phyloP scores from a whole-genome alignment of 2,113 vertebrate genomes.

The Protobothrops flavoviridis region DNA sequence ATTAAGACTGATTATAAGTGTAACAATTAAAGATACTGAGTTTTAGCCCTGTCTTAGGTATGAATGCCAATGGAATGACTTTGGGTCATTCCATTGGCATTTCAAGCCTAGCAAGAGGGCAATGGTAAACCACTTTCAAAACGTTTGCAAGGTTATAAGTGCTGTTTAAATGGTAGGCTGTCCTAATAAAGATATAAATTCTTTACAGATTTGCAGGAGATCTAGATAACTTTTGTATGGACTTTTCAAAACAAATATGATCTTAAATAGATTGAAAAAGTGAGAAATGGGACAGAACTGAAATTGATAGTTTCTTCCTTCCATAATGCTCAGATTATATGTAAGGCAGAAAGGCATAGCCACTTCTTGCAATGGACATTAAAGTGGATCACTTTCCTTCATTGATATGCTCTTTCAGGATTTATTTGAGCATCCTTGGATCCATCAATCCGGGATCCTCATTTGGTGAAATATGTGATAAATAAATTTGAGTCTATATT shows the following conservation, averaged over 20 bases:
- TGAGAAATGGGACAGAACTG: not conserved
- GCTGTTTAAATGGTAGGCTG: not conserved
- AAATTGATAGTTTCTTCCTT: not conserved
- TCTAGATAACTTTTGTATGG: not conserved
- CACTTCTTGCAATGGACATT: not conserved
- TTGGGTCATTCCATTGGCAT: not conserved
- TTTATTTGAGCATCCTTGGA: not conserved
- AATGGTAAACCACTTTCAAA: not conserved
- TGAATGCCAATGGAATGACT: not conserved
- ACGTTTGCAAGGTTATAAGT: not conserved
- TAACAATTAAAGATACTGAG: not conserved
- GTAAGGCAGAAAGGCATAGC: not conserved
- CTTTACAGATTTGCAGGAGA: not conserved
- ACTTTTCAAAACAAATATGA: not conserved
- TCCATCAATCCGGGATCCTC: not conserved
- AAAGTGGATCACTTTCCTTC: not conserved
- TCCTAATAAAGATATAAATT: not conserved
- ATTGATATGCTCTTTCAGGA: not conserved
- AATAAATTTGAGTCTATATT: not conserved
- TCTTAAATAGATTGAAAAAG: not conserved
- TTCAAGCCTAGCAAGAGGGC: not conserved
- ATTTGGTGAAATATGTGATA: not conserved
- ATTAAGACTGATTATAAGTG: not conserved
- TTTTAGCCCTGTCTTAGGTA: not conserved
- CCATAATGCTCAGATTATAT: not conserved